Percentiles rank a stretch among this genome's conserved stretches.
Conservation (phyloP, 2,113 vertebrate species). For the Felis chaus region DNA sequence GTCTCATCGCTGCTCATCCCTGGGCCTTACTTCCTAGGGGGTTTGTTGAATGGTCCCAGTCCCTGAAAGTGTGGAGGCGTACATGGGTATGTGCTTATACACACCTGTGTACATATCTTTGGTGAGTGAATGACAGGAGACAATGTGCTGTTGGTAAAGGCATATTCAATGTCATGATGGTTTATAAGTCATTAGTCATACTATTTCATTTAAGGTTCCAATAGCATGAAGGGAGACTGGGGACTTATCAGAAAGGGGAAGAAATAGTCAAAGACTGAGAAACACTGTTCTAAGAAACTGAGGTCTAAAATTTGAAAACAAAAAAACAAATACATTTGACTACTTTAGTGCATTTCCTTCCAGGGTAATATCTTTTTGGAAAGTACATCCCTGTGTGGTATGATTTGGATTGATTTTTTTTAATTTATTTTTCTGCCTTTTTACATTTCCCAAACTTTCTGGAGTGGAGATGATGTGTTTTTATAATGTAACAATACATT, state of each 20-base stretch:
- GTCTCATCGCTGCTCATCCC: neutral
- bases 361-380: neutral
- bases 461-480: neutral
- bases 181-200: neutral
- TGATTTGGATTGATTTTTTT: neutral
- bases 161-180: neutral
- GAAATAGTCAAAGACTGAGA: neutral
- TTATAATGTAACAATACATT: neutral
- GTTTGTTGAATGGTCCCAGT: neutral
- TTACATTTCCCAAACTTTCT: conserved; percentile 33
- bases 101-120: neutral
- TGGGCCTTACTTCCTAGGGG: neutral
- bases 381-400: neutral
- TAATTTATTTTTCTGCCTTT: neutral
- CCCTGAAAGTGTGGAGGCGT: neutral
- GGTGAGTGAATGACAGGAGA: neutral
- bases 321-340: neutral
- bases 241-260: neutral
- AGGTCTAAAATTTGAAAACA: neutral
- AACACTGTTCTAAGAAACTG: neutral
- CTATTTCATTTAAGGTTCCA: conserved; percentile 7
- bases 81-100: accelerated
- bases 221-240: neutral
- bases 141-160: neutral
- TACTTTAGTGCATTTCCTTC: neutral